Evolutionary conservation across 2,797 vertebrate species (phyloP).

Genomic region (Scleropages formosus): DNA sequence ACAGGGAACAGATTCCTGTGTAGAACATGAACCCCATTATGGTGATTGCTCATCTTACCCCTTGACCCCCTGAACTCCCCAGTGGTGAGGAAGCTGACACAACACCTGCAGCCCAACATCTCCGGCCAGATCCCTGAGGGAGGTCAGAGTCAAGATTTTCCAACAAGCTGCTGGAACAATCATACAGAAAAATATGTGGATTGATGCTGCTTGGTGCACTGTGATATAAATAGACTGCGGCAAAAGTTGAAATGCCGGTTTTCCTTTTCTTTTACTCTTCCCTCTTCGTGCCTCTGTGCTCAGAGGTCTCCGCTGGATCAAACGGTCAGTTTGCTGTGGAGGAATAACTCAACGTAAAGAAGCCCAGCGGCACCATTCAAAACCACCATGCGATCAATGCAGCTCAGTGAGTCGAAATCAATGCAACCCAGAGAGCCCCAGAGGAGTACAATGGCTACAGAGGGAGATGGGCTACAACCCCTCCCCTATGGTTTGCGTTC

Average conservation of each 20-base stretch:
- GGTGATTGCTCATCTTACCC: no score
- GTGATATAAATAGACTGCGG: conserved; percentile 12
- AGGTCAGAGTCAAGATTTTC: background rate
- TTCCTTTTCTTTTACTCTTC: background rate
- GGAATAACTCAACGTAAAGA: background rate
- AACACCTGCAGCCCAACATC: background rate
- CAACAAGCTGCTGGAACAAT: conserved; percentile 24
- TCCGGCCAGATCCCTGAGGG: background rate
- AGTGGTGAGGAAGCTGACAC: no score
- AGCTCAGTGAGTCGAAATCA: background rate
- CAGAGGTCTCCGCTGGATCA: background rate
- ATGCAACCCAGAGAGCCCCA: no score
- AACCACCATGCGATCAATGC: background rate
- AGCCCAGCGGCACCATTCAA: background rate
- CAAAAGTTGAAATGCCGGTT: background rate
- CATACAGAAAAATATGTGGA: conserved; percentile 19
- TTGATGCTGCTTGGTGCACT: conserved; percentile 22
- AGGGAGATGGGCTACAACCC: no score
- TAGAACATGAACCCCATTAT: no score
- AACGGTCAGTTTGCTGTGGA: background rate
- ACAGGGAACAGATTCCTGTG: no score
- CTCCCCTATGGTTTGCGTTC: no score
- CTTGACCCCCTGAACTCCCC: no score
- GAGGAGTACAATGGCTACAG: no score
- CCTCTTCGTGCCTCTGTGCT: background rate